Evolutionary conservation across 2,888 invertebrate species (phyloP).

Genomic region (Rutpela maculata): DNA sequence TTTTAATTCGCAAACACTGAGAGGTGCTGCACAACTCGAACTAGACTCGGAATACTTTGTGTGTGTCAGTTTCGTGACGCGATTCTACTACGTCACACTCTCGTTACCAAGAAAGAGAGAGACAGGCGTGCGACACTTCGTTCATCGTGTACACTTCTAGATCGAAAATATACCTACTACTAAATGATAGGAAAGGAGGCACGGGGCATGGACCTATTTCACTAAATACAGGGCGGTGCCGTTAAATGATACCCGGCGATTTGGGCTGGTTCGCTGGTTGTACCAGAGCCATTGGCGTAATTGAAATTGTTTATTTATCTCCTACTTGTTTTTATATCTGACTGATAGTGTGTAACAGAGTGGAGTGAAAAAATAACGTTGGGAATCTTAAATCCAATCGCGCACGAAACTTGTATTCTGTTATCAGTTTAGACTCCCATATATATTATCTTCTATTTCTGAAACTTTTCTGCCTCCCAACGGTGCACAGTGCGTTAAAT

Average conservation of each 20-base stretch:
- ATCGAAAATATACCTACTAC: constrained; percentile 21
- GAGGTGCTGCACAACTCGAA: constrained; percentile 39
- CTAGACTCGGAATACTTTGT: constrained; percentile 40
- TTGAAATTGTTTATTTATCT: neutral
- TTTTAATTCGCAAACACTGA: constrained; percentile 48
- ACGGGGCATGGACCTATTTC: neutral
- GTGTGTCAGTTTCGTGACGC: constrained; percentile 60
- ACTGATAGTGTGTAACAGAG: neutral
- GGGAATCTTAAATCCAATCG: too few relatives aligned
- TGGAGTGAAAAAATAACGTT: too few relatives aligned
- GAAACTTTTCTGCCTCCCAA: too few relatives aligned
- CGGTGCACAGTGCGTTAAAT: too few relatives aligned
- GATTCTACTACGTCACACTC: constrained; percentile 58
- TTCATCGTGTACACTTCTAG: constrained; percentile 32
- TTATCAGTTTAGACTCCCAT: too few relatives aligned
- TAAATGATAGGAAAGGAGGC: constrained; percentile 10
- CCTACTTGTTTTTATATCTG: neutral
- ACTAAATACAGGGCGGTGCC: neutral
- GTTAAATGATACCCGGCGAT: neutral
- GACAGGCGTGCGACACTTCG: constrained; percentile 34
- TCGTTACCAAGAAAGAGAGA: constrained; percentile 53
- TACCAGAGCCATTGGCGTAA: neutral
- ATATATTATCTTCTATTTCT: too few relatives aligned
- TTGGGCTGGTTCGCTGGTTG: neutral
- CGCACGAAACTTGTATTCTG: too few relatives aligned